These are phyloP conservation scores for Galeopsomyia nigrocyanea DNA, from an alignment of 2,888 invertebrate species.

Conservation along the genomic window DNA sequence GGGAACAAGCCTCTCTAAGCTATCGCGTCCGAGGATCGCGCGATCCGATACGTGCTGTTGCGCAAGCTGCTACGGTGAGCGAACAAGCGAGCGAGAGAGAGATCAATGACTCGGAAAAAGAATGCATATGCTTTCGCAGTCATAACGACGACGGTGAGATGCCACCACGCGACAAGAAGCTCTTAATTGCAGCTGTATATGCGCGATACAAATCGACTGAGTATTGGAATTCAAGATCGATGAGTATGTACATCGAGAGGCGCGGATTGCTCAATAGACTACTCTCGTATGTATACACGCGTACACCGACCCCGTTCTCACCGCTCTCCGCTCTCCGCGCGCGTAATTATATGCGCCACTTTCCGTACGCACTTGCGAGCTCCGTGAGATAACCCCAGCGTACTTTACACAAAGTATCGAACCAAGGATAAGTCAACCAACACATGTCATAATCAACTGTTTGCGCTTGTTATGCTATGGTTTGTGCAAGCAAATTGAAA, in stretches of 20 bases:
- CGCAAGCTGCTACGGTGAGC: neutral
- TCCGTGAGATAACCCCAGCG: neutral
- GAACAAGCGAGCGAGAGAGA: neutral
- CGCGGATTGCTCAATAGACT: conserved; percentile 14
- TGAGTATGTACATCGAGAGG: neutral
- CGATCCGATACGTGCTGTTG: neutral
- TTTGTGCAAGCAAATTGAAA: too few species aligned
- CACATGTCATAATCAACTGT: too few species aligned
- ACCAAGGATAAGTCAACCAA: too few species aligned
- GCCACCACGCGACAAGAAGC: too few species aligned
- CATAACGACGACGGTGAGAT: too few species aligned
- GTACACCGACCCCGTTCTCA: conserved; percentile 38
- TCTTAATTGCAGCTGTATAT: too few species aligned
- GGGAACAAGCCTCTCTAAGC: neutral
- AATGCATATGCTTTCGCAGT: neutral
- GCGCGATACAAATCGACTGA: conserved; percentile 1
- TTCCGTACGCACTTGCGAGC: neutral
- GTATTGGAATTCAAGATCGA: conserved; percentile 21
- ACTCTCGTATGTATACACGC: neutral
- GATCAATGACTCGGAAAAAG: conserved; percentile 29
- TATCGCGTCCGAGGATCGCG: neutral
- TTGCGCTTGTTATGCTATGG: too few species aligned
- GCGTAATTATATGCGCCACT: conserved; percentile 1
- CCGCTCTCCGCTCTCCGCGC: too few species aligned
- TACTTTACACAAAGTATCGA: too few species aligned